Percentiles rank a stretch among this genome's conserved stretches.
phyloP scores from a whole-genome alignment of 1,140 invertebrate species.

The Littorina saxatilis region DNA sequence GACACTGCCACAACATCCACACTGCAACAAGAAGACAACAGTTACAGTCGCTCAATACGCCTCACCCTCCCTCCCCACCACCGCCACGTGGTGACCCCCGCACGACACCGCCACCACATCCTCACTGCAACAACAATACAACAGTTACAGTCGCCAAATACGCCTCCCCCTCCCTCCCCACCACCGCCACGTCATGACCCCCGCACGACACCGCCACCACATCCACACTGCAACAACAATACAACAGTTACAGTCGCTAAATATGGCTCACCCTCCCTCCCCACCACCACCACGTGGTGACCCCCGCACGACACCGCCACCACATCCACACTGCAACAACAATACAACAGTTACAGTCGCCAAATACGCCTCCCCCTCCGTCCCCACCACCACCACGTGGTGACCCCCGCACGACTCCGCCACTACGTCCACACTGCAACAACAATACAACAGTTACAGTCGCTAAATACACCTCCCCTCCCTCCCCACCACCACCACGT shows the following conservation, averaged over 20 bases:
- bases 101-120: conserved; percentile 82
- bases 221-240: not conserved
- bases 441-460: no score
- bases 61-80: conserved; percentile 80
- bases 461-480: conserved; percentile 82
- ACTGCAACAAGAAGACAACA: conserved; percentile 72
- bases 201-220: conserved; percentile 64
- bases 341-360: no score
- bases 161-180: conserved; percentile 77
- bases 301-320: conserved; percentile 79
- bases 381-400: conserved; percentile 81
- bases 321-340: not conserved
- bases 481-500: conserved; percentile 72
- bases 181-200: no score
- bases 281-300: conserved; percentile 77
- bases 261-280: conserved; percentile 80
- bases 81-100: conserved; percentile 83
- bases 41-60: no score
- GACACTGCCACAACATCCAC: conserved; percentile 81
- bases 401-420: conserved; percentile 81
- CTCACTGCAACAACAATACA: conserved; percentile 75
- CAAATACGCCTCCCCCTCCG: conserved; percentile 80
- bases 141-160: conserved; percentile 73
- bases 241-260: no score
- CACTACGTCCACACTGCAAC: conserved; percentile 80